Evolutionary conservation across 2,797 vertebrate species (phyloP).

Genomic region (Diglossa cyanea): DNA sequence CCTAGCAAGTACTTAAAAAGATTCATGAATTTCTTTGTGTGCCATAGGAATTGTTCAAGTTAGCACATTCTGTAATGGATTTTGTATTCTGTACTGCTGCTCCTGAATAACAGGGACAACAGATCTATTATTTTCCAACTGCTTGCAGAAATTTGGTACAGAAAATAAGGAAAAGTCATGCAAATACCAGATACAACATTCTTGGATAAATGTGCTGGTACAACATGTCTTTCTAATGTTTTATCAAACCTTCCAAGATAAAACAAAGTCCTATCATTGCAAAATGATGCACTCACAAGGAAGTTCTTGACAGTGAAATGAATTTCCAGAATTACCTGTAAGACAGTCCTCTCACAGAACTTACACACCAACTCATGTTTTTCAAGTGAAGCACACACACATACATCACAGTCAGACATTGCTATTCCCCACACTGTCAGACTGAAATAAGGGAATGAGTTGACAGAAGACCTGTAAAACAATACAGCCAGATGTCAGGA

Average conservation of each 20-base stretch:
- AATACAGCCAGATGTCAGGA: not conserved
- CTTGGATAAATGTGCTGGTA: not conserved
- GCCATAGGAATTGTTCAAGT: not conserved
- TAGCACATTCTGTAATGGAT: conserved; percentile 15
- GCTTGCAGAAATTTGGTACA: not conserved
- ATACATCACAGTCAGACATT: not conserved
- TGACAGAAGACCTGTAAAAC: not conserved
- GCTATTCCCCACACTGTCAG: not conserved
- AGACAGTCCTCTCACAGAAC: not conserved
- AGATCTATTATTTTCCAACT: not conserved
- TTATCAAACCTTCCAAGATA: not conserved
- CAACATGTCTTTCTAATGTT: not conserved
- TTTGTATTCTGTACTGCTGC: not conserved
- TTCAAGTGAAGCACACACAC: not conserved
- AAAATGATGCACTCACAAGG: not conserved
- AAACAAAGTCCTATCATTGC: not conserved
- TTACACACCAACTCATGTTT: not conserved
- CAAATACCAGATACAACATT: not conserved
- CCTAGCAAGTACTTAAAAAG: not conserved
- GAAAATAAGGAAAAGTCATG: not conserved
- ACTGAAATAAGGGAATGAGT: not conserved
- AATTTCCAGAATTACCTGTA: not conserved
- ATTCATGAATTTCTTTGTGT: not conserved
- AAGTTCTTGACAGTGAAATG: not conserved
- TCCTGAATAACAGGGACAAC: not conserved